Evolutionary conservation across 2,888 invertebrate genomes (phyloP), one percentile per base, ranked within the genome.

Genomic region (Ophion ventricosus): DNA sequence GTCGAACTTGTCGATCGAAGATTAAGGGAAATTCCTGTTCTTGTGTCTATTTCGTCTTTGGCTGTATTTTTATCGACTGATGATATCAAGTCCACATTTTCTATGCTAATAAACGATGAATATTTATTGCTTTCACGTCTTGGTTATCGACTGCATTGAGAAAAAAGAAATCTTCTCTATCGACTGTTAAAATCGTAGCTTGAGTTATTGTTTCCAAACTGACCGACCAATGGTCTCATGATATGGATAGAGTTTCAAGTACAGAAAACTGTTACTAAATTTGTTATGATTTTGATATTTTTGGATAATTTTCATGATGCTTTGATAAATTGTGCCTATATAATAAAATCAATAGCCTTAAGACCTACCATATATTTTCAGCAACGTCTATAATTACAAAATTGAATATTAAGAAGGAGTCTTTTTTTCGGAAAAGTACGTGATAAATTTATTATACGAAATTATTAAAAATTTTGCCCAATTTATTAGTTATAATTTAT

Each of bases 1-100:
- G 83, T 86, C 17, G 49, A 49, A 49, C 49, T 49, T 4, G 14
- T 17, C 49, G 17, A 49, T 49, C 17, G 17, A 14, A 14, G 2
- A 49, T 49, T 14, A 3, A 17, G 49, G 17, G 14, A 35, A 35
- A 35, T 8, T 35, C 35, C 4, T 0, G 3, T 49, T 17, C 49
- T 4, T 3, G 14, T 17, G 4, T 49, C 49, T 4, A 17, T 14
- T 14, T 4, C 14, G 14, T 14, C 49, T 17, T 14, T 49, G 17
- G 4, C 14, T 49, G 49, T 17, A 49, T 2, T 49, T 49, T 0
- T 49, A 49, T 14, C 49, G 14, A 14, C 49, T 49, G 4, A 17
- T 49, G 49, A 49, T 49, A 49, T 17, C 1, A 14, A 49, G 35
- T 35, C 0, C 49, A 49, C 4, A 17, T 49, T 14, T 14, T 49